Percentiles rank a stretch among this genome's conserved stretches.
Evolutionary conservation across 2,888 invertebrate species (phyloP).

Genomic region (Notodonta dromedarius): DNA sequence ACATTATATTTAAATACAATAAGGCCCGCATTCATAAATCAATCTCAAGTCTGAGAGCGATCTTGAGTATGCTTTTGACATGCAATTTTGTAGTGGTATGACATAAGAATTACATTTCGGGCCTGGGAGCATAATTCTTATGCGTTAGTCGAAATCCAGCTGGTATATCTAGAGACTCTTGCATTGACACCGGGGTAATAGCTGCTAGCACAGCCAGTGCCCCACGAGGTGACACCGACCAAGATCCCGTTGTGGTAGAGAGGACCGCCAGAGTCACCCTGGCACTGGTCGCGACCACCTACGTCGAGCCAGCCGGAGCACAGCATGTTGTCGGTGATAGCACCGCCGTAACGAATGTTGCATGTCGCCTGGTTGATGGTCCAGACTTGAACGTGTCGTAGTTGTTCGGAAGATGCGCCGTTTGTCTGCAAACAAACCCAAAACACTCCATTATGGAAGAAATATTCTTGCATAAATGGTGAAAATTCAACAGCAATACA

Average conservation of each 20-base stretch:
- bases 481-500: not conserved
- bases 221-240: conserved; percentile 60
- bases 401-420: conserved; percentile 28
- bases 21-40: too few relatives aligned
- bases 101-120: too few relatives aligned
- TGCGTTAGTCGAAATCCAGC: conserved; percentile 54
- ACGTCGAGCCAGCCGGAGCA: conserved; percentile 46
- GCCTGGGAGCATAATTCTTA: conserved; percentile 18
- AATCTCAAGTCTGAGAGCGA: too few relatives aligned
- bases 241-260: conserved; percentile 53
- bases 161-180: conserved; percentile 49
- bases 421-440: conserved; percentile 20
- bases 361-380: conserved; percentile 42
- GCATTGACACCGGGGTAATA: conserved; percentile 57
- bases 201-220: conserved; percentile 43
- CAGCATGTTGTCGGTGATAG: conserved; percentile 49
- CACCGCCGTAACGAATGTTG: conserved; percentile 34
- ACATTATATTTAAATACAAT: too few relatives aligned
- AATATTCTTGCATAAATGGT: not conserved
- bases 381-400: conserved; percentile 50
- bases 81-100: too few relatives aligned
- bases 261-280: conserved; percentile 63
- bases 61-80: too few relatives aligned
- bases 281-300: conserved; percentile 67
- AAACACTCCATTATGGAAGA: not conserved